Base-by-base conservation (phyloP, 1,140 invertebrate genomes). In the Lithobius niger region DNA sequence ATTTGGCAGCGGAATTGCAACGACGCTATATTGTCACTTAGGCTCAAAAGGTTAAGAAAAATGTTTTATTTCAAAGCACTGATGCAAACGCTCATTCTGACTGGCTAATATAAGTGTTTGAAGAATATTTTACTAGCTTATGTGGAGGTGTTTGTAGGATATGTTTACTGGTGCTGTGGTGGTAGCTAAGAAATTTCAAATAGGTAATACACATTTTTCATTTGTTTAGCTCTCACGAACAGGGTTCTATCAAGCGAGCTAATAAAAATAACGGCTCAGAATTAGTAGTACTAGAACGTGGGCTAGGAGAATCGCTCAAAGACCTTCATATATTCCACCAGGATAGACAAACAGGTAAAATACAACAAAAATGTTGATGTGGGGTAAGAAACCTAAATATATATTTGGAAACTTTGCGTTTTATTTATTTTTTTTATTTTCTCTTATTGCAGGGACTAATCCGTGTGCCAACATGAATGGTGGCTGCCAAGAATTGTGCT, bases 401-500 rank as follows among this genome's bases (percentile, higher is more conserved):
- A n/a, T n/a, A n/a, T n/a, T n/a, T n/a, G 31, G n/a, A 36, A 10
- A 10, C 6, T 36, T 36, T n/a, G 6, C 31, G 6, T 36, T 36
- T 36, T 36, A 36, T 36, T 45, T 19, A 10, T 4, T 45, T 45
- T 45, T 13, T 45, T 45, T 16, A 24, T 57, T 54, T 18, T 26
- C 18, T 24, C 59, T 42, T n/a, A 28, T 24, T 50, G 31, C 27
- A 61, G 79, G 79, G 16, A 72, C 60, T 10, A 85, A 86, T 70
- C 73, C 77, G 1, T 92, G 88, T 71, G 74, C 69, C 27, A 64
- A 65, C 19, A 75, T 79, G 63, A 88, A 88, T 71, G 87, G 85
- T 4, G 82, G 79, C 2, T 93, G 89, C 72, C 72, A 74, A 52
- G 81, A 86, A 59, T 71, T 93, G 21, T 93, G 89, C 67, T 73